Base-by-base conservation (phyloP, 2,888 invertebrate species). In the Margaritifera margaritifera region DNA sequence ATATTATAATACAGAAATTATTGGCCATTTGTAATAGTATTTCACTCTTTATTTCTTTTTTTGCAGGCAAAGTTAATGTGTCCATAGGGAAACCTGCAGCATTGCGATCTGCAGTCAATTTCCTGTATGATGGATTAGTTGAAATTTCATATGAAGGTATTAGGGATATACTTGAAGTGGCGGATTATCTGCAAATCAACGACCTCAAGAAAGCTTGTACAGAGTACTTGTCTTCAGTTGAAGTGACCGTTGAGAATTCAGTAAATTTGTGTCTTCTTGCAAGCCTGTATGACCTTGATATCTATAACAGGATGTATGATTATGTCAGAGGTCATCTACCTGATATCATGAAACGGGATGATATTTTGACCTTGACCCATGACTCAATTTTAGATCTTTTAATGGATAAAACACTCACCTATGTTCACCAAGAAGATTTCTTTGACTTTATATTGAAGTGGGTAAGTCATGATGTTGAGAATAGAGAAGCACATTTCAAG, bases 151-250 rank as follows among this genome's bases (percentile, higher is more conserved):
- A 79, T 55, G 74, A 77, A 19, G 70, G 68, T 11, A 75, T 83
- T 6, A 71, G 74, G 31, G 80, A 81, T 24, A 68, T 84, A 19
- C 74, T 85, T 8, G 80, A 84, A 68, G 81, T 79, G 19, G 82
- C 84, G 2, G 85, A 85, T 65, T 85, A 83, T 62, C 76, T 85
- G 24, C 85, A 85, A 64, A 80, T 85, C 8, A 67, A 69, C 22
- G 80, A 81, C n/a, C 68, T 84, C 31, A 84, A 82, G 62, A 55
- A 69, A 51, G 72, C 75, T 11, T 84, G 84, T 64, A 69, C 77
- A 18, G 76, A 72, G 52, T 82, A 81, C 66, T 71, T 85, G 11
- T 59, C 68, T 25, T 68, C 67, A 6, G 70, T 79, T 1, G 76
- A 77, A 20, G 62, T 84, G 11, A 82, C 67, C 19, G 56, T 77